Conservation (phyloP, 2,888 invertebrate genomes). For the Dynastes maya region DNA sequence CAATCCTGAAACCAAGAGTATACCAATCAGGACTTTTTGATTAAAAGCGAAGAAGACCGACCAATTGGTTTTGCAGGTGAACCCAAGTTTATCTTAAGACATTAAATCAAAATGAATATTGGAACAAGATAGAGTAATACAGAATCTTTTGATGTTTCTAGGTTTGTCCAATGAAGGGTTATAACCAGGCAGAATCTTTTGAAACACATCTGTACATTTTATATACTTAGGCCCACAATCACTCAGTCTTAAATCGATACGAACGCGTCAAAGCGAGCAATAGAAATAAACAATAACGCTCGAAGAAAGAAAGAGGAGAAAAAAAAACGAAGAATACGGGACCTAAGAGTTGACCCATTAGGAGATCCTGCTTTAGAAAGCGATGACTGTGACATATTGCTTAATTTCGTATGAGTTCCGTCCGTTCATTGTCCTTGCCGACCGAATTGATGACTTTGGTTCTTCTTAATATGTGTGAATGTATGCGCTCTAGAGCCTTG, state of each 20-base stretch:
- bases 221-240: not conserved
- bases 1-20: no score
- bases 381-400: conserved; percentile 34
- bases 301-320: not conserved
- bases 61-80: no score
- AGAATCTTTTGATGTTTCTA: no score
- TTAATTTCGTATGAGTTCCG: conserved; percentile 22
- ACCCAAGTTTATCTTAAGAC: no score
- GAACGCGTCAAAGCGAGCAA: conserved; percentile 3
- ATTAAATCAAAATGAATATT: no score
- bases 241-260: not conserved
- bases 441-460: conserved; percentile 20
- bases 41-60: no score
- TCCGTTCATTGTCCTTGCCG: conserved; percentile 18
- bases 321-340: conserved; percentile 25
- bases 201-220: no score
- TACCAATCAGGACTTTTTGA: no score
- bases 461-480: conserved; percentile 12
- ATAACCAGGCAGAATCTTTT: no score
- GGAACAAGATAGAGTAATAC: no score
- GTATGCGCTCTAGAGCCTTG: not conserved
- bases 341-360: conserved; percentile 25
- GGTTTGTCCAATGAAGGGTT: no score
- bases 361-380: conserved; percentile 26
- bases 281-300: conserved; percentile 28